Conservation (phyloP, 2,797 vertebrate species). For the Chelonia mydas region DNA sequence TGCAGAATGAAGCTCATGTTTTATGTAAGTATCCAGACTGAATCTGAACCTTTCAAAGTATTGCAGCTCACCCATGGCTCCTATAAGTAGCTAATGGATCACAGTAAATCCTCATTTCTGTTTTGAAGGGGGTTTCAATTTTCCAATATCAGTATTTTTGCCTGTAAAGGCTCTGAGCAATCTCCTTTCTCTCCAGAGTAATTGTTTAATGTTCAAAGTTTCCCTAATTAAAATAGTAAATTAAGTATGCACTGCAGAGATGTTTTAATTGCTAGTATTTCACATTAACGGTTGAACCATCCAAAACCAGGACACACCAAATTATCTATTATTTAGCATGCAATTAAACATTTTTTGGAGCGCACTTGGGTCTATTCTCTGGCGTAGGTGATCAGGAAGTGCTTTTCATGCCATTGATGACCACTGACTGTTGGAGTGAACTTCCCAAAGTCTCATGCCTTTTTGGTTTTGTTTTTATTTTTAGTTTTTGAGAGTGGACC, state of each 20-base stretch:
- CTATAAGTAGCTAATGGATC: not conserved
- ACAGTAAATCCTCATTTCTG: not conserved
- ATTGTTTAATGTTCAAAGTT: not conserved
- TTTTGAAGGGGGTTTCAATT: not conserved
- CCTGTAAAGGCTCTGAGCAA: not conserved
- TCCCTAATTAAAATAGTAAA: not conserved
- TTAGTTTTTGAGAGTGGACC: constrained; percentile 95
- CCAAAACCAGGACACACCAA: accelerated
- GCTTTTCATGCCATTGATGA: not conserved
- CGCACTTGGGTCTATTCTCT: not conserved
- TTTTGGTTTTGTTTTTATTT: not conserved
- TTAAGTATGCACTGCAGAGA: not conserved
- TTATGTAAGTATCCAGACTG: not conserved
- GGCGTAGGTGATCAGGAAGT: not conserved
- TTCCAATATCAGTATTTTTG: not conserved
- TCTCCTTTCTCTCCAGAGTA: not conserved
- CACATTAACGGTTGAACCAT: not conserved
- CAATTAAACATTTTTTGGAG: not conserved
- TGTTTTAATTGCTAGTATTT: not conserved
- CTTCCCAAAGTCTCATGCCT: not conserved
- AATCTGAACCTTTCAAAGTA: not conserved
- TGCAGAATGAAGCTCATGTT: not conserved
- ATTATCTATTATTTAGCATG: not conserved
- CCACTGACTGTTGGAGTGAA: not conserved
- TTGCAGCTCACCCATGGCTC: not conserved